Conservation (phyloP, 92 coral and sea anemone species). For the Palythoa heliodiscus region DNA sequence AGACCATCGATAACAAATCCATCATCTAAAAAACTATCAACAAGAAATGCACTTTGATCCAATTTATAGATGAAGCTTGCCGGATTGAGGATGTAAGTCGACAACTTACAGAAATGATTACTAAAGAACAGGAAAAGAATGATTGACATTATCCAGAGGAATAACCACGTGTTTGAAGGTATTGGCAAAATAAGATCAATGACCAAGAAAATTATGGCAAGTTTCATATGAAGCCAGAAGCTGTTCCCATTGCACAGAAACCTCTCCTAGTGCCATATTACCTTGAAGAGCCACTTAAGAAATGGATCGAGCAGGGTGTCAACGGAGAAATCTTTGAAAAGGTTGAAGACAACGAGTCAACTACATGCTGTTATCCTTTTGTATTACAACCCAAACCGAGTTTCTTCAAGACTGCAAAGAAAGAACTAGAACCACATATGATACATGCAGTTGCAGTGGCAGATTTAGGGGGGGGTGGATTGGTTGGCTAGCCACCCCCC, state of each 20-base stretch:
- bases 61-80: slow-evolving; percentile 57
- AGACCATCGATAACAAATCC: slow-evolving; percentile 17
- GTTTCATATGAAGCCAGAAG: slow-evolving; percentile 56
- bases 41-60: slow-evolving; percentile 60
- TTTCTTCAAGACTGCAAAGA: slow-evolving; percentile 28
- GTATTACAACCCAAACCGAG: slow-evolving; percentile 57
- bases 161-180: too few relatives aligned
- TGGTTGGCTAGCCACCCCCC: too few relatives aligned
- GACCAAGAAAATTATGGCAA: slow-evolving; percentile 39
- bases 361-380: slow-evolving; percentile 50
- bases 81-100: slow-evolving; percentile 55
- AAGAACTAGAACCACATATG: slow-evolving; percentile 45
- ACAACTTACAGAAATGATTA: slow-evolving; percentile 17
- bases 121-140: not conserved
- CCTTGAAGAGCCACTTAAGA: slow-evolving; percentile 52
- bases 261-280: slow-evolving; percentile 36
- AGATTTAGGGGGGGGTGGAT: too few relatives aligned
- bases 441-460: slow-evolving; percentile 53
- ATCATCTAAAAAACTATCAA: slow-evolving; percentile 64
- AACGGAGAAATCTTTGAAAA: not conserved
- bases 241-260: not conserved
- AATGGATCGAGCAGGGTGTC: slow-evolving; percentile 47
- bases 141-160: not conserved
- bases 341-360: slow-evolving; percentile 50
- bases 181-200: slow-evolving; percentile 6